A percentile compares a stretch with the other conserved stretches of the same genome.
Conservation (phyloP, 2,113 vertebrate genomes). For the Corynorhinus townsendii region DNA sequence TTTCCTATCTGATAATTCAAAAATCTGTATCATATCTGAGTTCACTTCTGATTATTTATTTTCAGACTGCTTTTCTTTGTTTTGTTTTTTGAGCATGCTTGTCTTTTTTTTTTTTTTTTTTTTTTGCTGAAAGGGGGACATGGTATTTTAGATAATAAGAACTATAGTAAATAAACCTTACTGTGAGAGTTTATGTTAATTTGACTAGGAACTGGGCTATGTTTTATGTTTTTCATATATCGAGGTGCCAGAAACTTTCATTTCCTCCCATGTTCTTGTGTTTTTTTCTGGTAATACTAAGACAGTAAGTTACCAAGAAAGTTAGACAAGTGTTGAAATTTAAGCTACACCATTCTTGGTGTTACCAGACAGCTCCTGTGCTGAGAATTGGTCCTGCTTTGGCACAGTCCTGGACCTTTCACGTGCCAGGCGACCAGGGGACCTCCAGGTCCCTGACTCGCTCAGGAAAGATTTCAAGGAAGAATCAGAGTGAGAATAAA, state of each 20-base stretch:
- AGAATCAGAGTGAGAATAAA: not conserved
- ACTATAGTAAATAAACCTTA: not conserved
- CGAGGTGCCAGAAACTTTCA: not conserved
- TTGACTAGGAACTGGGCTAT: not conserved
- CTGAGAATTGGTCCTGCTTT: not conserved
- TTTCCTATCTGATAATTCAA: not conserved
- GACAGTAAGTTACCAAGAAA: not conserved
- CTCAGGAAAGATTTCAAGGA: not conserved
- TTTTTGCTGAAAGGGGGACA: not conserved
- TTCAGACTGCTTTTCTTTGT: not conserved
- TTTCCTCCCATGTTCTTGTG: not conserved
- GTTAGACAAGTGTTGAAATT: not conserved
- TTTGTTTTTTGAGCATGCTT: not conserved
- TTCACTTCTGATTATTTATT: not conserved
- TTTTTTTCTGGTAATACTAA: not conserved
- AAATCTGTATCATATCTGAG: not conserved
- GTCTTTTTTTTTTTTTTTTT: not conserved
- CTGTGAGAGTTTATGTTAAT: not conserved
- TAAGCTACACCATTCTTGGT: not conserved
- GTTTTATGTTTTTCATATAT: not conserved
- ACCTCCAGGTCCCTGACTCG: not conserved
- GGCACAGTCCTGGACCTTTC: not conserved
- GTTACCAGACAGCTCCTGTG: not conserved
- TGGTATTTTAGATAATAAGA: not conserved
- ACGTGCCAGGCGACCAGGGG: not conserved